A percentile compares a stretch with the other conserved stretches of the same genome.
These are phyloP conservation scores for Mnemiopsis leidyi DNA, from an alignment of 37 sponge, comb jelly and placozoan genomes.

Conservation along the genomic window DNA sequence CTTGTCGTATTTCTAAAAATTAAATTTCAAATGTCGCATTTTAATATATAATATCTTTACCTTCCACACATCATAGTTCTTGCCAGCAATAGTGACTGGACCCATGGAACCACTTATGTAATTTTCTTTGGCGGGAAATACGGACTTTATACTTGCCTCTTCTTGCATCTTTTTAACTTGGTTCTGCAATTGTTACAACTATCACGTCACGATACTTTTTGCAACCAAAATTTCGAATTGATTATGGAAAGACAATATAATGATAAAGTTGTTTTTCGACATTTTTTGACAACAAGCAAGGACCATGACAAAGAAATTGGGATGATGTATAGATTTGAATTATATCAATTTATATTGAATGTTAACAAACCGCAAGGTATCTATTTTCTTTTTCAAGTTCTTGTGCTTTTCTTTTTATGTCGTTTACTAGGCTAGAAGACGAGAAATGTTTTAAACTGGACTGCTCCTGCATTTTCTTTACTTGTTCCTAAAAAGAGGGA, in stretches of 20 bases:
- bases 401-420: not conserved
- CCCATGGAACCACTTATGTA: not conserved
- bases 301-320: not conserved
- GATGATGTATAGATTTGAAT: not conserved
- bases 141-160: not conserved
- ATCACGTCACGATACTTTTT: no score
- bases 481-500: not conserved
- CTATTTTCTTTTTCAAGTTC: not conserved
- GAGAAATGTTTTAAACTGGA: not conserved
- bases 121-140: not conserved
- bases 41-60: slow-evolving; percentile 8
- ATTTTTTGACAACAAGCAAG: no score
- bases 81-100: not conserved
- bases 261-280: no score
- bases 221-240: no score
- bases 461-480: not conserved
- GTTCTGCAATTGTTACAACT: no score
- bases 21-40: no score
- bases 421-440: not conserved
- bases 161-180: slow-evolving; percentile 46
- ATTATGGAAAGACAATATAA: no score
- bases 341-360: not conserved
- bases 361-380: not conserved
- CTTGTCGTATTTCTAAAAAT: no score
- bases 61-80: slow-evolving; percentile 26